Base-by-base conservation (phyloP, 2,888 invertebrate species). In the Chromoteleia sp. region DNA sequence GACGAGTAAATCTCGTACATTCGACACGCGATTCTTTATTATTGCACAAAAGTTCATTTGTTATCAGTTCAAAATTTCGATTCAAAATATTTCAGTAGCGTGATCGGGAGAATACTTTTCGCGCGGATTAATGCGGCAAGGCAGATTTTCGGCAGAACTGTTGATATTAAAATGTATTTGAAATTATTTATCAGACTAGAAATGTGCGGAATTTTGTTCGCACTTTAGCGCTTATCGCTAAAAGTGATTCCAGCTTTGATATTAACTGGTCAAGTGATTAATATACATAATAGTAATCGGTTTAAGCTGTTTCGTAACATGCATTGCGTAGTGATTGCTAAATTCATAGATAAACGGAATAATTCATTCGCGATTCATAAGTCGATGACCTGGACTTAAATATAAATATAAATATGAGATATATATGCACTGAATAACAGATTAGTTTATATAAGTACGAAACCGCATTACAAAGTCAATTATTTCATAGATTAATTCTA, bases 401-500 rank as follows among this genome's bases (percentile, higher is more conserved):
- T 58, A 52, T 33, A 54, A 54, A 65, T 74, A 48, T 65, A 56
- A 43, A 63, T 56, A 48, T 36, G 10, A 33, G 29, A n/a, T 45
- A 39, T 52, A 54, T 10, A 25, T 7, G 39, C 45, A 25, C 19
- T 29, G 21, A 58, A 36, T 43, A 29, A 33, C n/a, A 50, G 50
- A 56, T 58, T 43, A 67, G 25, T 45, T 39, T 33, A 17, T 50
- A 25, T 41, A 52, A 68, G 52, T 58, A 61, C 17, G 25, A 6
- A 48, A 48, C 4, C 7, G 29, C 65, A 56, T 65, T 39, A 56
- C 12, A 41, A 65, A 45, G 48, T 65, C 25, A 67, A 75, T 65
- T 56, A 75, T 65, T 56, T 63, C 29, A 43, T n/a, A 48, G 58
- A 58, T 75, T 75, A 65, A 75, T 54, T 54, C 33, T 58, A 65